phyloP scores from a whole-genome alignment of 2,797 vertebrate species.

The Leucoraja ocellata region DNA sequence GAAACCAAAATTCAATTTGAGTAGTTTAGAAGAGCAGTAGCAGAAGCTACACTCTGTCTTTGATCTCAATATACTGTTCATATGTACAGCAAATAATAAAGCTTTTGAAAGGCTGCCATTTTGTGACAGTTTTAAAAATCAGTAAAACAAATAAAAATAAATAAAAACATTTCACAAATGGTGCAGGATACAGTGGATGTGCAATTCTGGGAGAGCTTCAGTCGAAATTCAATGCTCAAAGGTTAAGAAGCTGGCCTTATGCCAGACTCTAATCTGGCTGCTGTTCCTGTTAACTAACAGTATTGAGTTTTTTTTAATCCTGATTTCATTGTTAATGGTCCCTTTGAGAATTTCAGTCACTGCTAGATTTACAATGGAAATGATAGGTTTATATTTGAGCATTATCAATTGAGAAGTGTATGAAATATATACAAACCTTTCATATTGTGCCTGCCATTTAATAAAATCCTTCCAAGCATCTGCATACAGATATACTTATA shows the following conservation, averaged over 20 bases:
- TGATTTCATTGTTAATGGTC: neutral
- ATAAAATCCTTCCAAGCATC: neutral
- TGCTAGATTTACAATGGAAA: neutral
- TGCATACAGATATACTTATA: too few species aligned
- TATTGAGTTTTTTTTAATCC: neutral
- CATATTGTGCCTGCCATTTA: neutral
- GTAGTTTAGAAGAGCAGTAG: neutral
- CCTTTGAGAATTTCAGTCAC: neutral
- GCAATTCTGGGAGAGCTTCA: neutral
- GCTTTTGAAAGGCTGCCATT: neutral
- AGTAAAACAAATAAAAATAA: neutral
- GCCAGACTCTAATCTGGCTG: neutral
- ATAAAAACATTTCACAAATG: conserved; percentile 8
- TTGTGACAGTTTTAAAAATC: neutral
- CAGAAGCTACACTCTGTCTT: neutral
- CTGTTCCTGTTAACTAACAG: neutral
- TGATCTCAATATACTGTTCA: neutral
- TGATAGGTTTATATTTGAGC: neutral
- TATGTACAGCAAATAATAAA: neutral
- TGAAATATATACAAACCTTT: neutral
- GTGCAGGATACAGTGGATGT: neutral
- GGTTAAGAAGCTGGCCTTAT: neutral
- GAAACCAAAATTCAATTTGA: neutral
- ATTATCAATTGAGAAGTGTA: neutral
- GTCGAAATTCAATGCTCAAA: neutral